Conservation (phyloP, 2,797 vertebrate genomes). For the Apogon hyalosoma region DNA sequence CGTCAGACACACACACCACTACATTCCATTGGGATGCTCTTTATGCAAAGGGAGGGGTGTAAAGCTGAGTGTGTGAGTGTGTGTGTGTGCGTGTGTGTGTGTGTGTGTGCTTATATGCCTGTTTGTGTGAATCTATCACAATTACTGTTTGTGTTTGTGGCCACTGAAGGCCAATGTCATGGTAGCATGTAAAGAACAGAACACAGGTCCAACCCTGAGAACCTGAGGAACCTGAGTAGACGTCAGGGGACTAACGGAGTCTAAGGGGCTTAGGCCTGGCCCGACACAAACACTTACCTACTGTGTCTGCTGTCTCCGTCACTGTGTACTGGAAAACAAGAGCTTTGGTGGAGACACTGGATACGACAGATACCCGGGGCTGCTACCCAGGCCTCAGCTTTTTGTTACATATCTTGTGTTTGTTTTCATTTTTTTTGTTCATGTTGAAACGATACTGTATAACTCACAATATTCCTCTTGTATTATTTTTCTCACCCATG, state of each 20-base stretch:
- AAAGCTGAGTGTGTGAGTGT: conserved; percentile 46
- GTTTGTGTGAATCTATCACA: conserved; percentile 68
- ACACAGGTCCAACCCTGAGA: conserved; percentile 73
- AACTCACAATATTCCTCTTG: conserved; percentile 72
- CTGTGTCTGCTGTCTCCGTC: conserved; percentile 79
- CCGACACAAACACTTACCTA: conserved; percentile 82
- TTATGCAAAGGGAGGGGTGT: conserved; percentile 64
- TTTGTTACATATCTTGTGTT: conserved; percentile 71
- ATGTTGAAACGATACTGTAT: conserved; percentile 62
- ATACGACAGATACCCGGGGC: conserved; percentile 64
- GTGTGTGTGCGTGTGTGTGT: conserved; percentile 35
- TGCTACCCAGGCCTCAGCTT: conserved; percentile 53
- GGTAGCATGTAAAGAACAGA: conserved; percentile 59
- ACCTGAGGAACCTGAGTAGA: conserved; percentile 77
- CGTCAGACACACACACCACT: conserved; percentile 85
- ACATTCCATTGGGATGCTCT: conserved; percentile 79
- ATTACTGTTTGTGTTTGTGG: conserved; percentile 83
- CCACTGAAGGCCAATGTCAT: conserved; percentile 68
- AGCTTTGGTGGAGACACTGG: conserved; percentile 78
- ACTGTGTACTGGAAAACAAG: conserved; percentile 84
- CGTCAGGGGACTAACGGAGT: conserved; percentile 79
- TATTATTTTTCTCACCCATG: conserved; percentile 66
- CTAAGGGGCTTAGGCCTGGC: conserved; percentile 77
- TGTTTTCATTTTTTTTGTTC: conserved; percentile 67
- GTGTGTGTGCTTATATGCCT: conserved; percentile 31